Evolutionary conservation across 1,140 invertebrate genomes (phyloP).

Genomic region (Antheraea mylitta): DNA sequence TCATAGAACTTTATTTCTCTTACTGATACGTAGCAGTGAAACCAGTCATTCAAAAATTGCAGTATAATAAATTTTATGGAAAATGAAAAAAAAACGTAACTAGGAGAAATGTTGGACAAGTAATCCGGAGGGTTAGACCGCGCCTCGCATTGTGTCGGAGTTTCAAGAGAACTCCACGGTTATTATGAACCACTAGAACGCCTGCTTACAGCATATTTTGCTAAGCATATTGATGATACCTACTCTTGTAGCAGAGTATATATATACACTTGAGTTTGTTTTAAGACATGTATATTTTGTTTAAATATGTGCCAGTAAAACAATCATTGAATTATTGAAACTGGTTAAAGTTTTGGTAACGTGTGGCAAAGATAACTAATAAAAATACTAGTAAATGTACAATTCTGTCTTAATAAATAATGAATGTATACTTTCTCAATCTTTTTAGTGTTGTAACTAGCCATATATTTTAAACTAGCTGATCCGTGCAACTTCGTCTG

Average conservation of each 20-base stretch:
- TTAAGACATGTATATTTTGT: conserved; percentile 5
- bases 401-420: too few species aligned
- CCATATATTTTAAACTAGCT: too few species aligned
- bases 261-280: neutral
- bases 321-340: too few species aligned
- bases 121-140: conserved; percentile 37
- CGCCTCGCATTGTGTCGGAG: conserved; percentile 46
- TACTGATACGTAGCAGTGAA: neutral
- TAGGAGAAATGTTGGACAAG: conserved; percentile 58
- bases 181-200: conserved; percentile 43
- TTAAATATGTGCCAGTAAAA: neutral
- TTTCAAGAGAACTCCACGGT: conserved; percentile 49
- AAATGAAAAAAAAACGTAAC: neutral
- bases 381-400: too few species aligned
- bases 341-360: neutral
- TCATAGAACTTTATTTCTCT: too few species aligned
- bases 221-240: conserved; percentile 24
- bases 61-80: neutral
- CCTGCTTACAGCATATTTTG: conserved; percentile 39
- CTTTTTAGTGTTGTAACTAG: too few species aligned
- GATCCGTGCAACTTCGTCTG: too few species aligned
- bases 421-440: too few species aligned
- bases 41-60: neutral
- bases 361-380: too few species aligned
- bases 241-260: neutral